phyloP scores from a whole-genome alignment of 2,113 vertebrate genomes.

The Rhadina sibilatrix region DNA sequence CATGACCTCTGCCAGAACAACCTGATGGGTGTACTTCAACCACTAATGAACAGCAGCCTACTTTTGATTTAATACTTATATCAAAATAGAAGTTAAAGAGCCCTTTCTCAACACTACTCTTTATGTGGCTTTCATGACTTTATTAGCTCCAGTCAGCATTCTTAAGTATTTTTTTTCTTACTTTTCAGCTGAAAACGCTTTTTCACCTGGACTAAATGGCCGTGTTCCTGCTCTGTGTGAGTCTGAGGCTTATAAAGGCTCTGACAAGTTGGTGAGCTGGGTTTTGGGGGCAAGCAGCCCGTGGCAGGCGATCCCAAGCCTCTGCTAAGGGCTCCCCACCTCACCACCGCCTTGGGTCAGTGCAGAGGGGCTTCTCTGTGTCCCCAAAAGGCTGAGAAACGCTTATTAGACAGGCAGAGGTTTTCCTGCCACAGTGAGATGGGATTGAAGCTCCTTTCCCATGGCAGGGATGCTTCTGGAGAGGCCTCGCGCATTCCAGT shows the following conservation, averaged over 20 bases:
- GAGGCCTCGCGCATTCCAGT: background rate
- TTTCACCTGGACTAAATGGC: background rate
- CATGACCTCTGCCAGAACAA: rapidly evolving
- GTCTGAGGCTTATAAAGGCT: background rate
- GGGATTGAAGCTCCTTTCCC: background rate
- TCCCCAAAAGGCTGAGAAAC: background rate
- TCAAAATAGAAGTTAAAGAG: background rate
- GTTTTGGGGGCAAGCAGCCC: background rate
- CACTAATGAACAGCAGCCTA: background rate
- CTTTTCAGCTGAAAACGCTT: background rate
- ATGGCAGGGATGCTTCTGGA: rapidly evolving
- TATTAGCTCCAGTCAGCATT: background rate
- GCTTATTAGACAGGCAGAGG: background rate
- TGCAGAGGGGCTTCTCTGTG: rapidly evolving
- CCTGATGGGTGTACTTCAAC: background rate
- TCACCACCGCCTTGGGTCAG: background rate
- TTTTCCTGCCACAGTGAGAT: background rate
- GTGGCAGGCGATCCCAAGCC: background rate
- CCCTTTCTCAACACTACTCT: background rate
- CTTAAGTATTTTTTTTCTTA: background rate
- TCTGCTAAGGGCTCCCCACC: background rate
- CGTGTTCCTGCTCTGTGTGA: background rate
- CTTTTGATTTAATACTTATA: background rate
- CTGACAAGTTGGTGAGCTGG: rapidly evolving
- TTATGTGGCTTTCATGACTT: background rate